A percentile compares a stretch with the other conserved stretches of the same genome.
These are phyloP conservation scores for Rotaria macrura DNA, from an alignment of 2,888 invertebrate species.

Conservation along the genomic window DNA sequence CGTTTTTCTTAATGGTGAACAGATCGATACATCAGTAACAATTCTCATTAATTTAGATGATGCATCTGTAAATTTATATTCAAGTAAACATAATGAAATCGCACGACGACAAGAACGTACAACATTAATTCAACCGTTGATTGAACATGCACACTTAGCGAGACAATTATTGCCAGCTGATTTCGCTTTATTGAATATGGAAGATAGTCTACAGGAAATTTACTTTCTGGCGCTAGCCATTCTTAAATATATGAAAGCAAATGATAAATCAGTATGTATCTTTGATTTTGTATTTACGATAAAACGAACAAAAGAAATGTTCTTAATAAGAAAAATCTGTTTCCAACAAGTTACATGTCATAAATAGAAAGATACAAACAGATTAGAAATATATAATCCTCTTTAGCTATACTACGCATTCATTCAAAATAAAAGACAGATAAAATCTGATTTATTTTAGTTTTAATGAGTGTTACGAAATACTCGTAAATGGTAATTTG, in stretches of 20 bases:
- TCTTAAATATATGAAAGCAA: constrained; percentile 10
- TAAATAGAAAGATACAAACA: too few relatives aligned
- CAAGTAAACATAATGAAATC: neutral
- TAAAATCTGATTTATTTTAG: too few relatives aligned
- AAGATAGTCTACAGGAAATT: neutral
- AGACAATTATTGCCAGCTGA: neutral
- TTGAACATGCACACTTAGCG: neutral
- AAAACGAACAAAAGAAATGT: too few relatives aligned
- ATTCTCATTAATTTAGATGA: neutral
- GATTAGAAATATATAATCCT: too few relatives aligned
- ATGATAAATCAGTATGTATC: neutral
- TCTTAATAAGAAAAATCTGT: too few relatives aligned
- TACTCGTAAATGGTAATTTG: too few relatives aligned
- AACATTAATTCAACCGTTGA: neutral
- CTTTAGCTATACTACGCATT: too few relatives aligned
- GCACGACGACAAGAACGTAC: neutral
- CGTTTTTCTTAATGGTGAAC: neutral
- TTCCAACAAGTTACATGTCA: too few relatives aligned
- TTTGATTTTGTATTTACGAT: too few relatives aligned
- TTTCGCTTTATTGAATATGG: neutral
- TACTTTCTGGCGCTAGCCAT: neutral
- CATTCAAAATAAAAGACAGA: too few relatives aligned
- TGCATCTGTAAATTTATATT: neutral
- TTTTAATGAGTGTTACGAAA: too few relatives aligned
- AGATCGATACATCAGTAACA: neutral